Percentiles rank a stretch among this genome's conserved stretches.
Conservation (phyloP, 2,888 invertebrate genomes). For the Lepidochrysops patricia region DNA sequence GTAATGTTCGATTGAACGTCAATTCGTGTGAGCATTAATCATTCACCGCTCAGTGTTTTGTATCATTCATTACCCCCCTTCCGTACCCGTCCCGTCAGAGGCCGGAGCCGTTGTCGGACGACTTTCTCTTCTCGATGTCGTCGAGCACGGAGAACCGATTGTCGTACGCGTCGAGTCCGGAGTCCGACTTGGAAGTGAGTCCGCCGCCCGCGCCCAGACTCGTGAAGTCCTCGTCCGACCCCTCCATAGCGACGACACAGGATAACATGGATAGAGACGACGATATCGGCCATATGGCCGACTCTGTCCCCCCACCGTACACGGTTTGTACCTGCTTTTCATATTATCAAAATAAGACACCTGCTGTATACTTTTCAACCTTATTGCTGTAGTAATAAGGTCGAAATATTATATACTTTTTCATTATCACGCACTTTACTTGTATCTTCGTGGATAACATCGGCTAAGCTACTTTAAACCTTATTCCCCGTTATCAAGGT, state of each 20-base stretch:
- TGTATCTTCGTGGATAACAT: too few relatives aligned
- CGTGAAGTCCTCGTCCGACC: conserved; percentile 93
- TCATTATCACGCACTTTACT: too few relatives aligned
- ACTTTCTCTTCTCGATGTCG: conserved; percentile 99
- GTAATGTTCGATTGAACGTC: conserved; percentile 38
- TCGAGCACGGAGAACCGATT: conserved; percentile 84
- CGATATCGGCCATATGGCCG: conserved; percentile 71
- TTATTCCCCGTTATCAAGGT: too few relatives aligned
- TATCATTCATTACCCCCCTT: conserved; percentile 72
- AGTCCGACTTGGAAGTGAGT: conserved; percentile 86
- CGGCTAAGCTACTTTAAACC: too few relatives aligned
- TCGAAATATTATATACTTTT: too few relatives aligned
- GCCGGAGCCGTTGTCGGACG: conserved; percentile 96
- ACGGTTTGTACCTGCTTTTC: conserved; percentile 75
- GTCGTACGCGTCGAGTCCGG: conserved; percentile 96
- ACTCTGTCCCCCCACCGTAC: conserved; percentile 89
- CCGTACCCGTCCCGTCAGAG: conserved; percentile 82
- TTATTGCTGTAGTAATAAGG: background rate
- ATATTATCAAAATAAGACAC: background rate
- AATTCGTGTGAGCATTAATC: conserved; percentile 55
- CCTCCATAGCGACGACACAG: conserved; percentile 94
- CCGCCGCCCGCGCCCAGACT: conserved; percentile 88
- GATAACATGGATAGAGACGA: conserved; percentile 84
- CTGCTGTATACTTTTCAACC: background rate
- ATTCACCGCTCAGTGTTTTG: conserved; percentile 60